A percentile compares a stretch with the other conserved stretches of the same genome.
phyloP scores from a whole-genome alignment of 2,888 invertebrate species.

The Megamerina dolium region DNA sequence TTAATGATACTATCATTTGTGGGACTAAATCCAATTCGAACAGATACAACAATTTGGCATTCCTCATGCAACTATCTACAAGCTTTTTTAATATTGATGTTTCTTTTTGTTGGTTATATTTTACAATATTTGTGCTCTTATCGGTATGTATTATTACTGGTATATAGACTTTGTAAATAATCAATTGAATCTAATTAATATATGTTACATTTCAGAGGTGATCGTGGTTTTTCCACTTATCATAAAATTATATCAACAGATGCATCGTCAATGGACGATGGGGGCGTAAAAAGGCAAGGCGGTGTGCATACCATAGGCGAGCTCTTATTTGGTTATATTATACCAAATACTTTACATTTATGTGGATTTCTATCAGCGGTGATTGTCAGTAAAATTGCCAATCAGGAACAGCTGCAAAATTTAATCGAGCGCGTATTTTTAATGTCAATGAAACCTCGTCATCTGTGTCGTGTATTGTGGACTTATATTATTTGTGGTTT shows the following conservation, averaged over 20 bases:
- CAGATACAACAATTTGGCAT: conserved; percentile 57
- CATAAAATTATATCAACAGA: conserved; percentile 14
- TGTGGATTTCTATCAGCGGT: conserved; percentile 67
- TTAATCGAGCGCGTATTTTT: conserved; percentile 78
- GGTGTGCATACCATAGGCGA: conserved; percentile 57
- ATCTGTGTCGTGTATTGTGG: conserved; percentile 66
- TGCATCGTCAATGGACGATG: conserved; percentile 10
- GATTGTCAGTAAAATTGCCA: conserved; percentile 66
- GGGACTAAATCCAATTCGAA: conserved; percentile 65
- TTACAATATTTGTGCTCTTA: conserved; percentile 76
- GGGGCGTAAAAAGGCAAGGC: conserved; percentile 23
- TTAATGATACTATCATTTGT: conserved; percentile 66
- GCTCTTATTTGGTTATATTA: conserved; percentile 63
- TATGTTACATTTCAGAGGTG: conserved; percentile 27
- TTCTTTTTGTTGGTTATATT: conserved; percentile 66
- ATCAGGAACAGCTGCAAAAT: conserved; percentile 77
- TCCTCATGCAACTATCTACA: conserved; percentile 63
- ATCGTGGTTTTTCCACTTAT: conserved; percentile 39
- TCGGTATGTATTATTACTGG: conserved; percentile 51
- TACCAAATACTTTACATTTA: conserved; percentile 68
- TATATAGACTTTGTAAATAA: background rate
- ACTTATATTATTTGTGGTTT: conserved; percentile 63
- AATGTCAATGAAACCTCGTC: conserved; percentile 63
- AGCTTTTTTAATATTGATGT: conserved; percentile 59
- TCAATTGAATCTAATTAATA: background rate